phyloP scores from a whole-genome alignment of 2,113 vertebrate genomes.

The Prinia subflava region DNA sequence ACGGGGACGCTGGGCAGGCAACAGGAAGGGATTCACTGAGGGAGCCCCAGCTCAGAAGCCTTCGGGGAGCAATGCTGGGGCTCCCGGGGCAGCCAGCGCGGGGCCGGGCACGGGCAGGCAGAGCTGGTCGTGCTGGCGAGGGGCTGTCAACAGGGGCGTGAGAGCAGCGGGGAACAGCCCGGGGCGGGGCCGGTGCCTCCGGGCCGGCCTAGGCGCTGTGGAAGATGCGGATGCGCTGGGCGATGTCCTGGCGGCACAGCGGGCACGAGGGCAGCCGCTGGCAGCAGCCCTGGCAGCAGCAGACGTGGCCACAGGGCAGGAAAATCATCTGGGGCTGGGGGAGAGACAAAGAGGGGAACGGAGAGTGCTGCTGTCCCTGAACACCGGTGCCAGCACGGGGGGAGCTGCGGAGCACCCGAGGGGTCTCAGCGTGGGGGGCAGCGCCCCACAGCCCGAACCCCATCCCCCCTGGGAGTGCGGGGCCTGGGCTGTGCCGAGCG shows the following conservation, averaged over 20 bases:
- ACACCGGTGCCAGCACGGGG: not conserved
- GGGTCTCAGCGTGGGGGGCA: not conserved
- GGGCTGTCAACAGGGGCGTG: fast-evolving
- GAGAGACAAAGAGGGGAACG: not conserved
- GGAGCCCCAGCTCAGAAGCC: not conserved
- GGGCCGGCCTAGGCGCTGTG: constrained; percentile 52
- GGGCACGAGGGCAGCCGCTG: constrained; percentile 82
- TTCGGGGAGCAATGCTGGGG: fast-evolving
- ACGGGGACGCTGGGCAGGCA: not conserved
- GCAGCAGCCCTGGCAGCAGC: constrained; percentile 89
- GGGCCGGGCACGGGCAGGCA: not conserved
- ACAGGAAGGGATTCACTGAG: fast-evolving
- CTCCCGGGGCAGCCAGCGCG: not conserved
- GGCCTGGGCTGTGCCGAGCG: not conserved
- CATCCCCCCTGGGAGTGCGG: too few relatives aligned
- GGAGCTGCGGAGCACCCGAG: not conserved
- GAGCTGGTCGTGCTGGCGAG: not conserved
- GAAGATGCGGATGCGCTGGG: constrained; percentile 86
- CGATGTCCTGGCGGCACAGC: constrained; percentile 82
- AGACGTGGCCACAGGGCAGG: constrained; percentile 91
- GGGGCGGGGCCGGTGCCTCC: fast-evolving
- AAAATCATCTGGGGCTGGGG: constrained; percentile 87
- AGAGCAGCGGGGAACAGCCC: not conserved
- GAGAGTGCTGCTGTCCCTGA: not conserved
- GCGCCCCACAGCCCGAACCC: fast-evolving